These are phyloP conservation scores for Myotis daubentonii DNA, from an alignment of 2,797 vertebrate species.

Conservation along the genomic window DNA sequence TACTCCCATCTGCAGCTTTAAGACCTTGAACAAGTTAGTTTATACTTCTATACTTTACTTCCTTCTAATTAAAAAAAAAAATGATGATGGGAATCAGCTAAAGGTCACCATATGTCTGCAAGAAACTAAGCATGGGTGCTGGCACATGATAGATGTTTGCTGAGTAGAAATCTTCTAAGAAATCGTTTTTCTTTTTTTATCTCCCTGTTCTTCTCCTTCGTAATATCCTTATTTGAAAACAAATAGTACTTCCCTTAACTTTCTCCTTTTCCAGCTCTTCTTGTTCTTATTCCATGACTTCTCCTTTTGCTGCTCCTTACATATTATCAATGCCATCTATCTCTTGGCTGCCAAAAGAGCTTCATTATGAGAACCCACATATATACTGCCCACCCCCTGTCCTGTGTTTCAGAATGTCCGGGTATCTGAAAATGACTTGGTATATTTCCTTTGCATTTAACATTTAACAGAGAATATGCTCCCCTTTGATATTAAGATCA, in stretches of 20 bases:
- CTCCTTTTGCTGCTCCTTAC: neutral
- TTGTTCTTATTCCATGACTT: neutral
- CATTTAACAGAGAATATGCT: neutral
- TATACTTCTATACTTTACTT: neutral
- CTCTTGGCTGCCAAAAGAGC: neutral
- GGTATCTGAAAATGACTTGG: neutral
- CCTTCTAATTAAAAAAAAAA: neutral
- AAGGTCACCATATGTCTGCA: neutral
- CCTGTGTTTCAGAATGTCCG: neutral
- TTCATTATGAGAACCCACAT: neutral
- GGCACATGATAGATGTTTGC: neutral
- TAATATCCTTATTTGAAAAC: neutral
- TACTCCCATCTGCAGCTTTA: neutral
- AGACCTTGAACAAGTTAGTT: neutral
- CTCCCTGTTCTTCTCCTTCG: neutral
- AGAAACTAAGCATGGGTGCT: neutral
- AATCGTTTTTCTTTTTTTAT: neutral
- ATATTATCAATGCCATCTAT: neutral
- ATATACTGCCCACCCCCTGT: neutral
- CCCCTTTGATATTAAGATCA: slow-evolving; percentile 2
- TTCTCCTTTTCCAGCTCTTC: neutral
- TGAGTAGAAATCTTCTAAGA: neutral
- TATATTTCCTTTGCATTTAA: slow-evolving; percentile 8
- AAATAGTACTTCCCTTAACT: neutral
- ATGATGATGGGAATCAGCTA: neutral